These are phyloP conservation scores for Sycophila sp. DNA, from an alignment of 1,140 invertebrate genomes.

Conservation along the genomic window DNA sequence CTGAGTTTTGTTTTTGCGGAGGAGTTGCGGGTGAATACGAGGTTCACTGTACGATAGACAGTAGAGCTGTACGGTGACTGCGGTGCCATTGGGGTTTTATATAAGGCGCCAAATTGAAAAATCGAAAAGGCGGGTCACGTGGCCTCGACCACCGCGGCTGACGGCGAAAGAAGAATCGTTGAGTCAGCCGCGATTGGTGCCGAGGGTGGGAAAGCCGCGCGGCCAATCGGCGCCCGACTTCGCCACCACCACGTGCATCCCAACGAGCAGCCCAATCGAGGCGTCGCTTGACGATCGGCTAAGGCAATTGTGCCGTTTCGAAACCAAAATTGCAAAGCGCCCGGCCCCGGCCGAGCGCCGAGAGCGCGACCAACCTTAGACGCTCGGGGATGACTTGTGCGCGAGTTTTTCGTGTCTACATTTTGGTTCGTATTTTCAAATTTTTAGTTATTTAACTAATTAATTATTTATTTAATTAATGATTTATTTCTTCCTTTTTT, in stretches of 20 bases:
- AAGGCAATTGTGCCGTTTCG: constrained; percentile 38
- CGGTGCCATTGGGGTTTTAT: constrained; percentile 55
- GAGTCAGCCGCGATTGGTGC: constrained; percentile 50
- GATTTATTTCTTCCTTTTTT: too few species aligned
- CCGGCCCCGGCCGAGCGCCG: background rate
- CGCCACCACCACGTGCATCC: constrained; percentile 47
- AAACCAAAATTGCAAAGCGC: constrained; percentile 42
- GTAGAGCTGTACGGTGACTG: constrained; percentile 50
- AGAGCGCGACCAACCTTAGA: background rate
- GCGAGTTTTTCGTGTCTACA: too few species aligned
- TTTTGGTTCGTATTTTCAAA: too few species aligned
- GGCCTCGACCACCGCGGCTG: constrained; percentile 47
- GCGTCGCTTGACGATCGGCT: constrained; percentile 40
- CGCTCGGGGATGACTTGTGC: background rate
- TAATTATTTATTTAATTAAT: too few species aligned
- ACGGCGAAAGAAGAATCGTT: constrained; percentile 51
- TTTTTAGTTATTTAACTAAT: too few species aligned
- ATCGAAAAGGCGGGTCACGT: constrained; percentile 53
- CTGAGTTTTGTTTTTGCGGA: too few species aligned
- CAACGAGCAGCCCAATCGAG: background rate
- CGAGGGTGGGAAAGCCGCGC: constrained; percentile 40
- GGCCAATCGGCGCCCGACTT: constrained; percentile 50
- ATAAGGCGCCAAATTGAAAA: constrained; percentile 52
- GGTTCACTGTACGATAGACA: constrained; percentile 59
- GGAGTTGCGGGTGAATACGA: background rate